A percentile compares a stretch with the other conserved stretches of the same genome.
Conservation (phyloP, 1,140 invertebrate species). For the Trichonephila clavata region DNA sequence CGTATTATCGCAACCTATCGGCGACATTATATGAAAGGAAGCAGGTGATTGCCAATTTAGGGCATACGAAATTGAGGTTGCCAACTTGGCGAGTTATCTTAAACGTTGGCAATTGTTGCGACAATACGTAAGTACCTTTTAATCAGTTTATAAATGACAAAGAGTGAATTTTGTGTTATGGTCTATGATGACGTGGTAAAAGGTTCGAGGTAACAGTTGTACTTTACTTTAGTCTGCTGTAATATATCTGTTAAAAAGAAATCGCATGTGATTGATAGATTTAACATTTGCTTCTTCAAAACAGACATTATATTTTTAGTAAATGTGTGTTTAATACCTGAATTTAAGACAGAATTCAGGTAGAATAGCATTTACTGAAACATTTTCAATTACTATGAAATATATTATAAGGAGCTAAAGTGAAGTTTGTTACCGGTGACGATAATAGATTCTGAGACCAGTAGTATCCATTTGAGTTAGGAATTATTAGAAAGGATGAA, state of each 20-base stretch:
- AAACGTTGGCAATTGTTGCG: too few relatives aligned
- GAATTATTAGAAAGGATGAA: too few relatives aligned
- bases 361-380: not conserved
- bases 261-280: not conserved
- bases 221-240: not conserved
- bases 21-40: too few relatives aligned
- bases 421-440: not conserved
- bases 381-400: not conserved
- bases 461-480: too few relatives aligned
- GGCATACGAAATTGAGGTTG: too few relatives aligned
- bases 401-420: not conserved
- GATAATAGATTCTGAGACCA: not conserved
- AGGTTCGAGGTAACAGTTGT: not conserved
- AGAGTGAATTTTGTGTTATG: not conserved
- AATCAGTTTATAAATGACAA: too few relatives aligned
- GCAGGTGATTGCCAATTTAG: too few relatives aligned
- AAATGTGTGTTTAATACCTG: not conserved
- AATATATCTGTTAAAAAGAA: not conserved
- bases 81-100: too few relatives aligned
- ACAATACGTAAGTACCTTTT: too few relatives aligned
- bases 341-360: not conserved
- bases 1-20: too few relatives aligned
- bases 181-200: conserved; percentile 6
- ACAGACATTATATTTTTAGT: not conserved
- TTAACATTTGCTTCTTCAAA: not conserved